Evolutionary conservation across 2,113 vertebrate genomes (phyloP).

Genomic region (Rhynchopsitta pachyrhyncha): DNA sequence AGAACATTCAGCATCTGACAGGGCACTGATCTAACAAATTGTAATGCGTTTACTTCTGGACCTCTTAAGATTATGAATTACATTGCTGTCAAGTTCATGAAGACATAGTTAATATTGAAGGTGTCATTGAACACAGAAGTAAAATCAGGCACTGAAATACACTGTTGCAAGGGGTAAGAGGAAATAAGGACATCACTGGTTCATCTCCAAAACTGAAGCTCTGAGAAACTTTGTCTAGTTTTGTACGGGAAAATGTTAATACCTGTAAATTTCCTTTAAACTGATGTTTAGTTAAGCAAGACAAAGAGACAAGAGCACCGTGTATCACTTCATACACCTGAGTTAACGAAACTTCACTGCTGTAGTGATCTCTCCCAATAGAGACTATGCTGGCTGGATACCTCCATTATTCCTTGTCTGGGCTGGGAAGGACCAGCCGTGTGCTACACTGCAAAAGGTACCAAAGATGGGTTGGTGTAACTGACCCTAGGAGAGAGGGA

Average conservation of each 20-base stretch:
- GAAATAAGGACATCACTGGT: background rate
- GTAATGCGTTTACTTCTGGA: background rate
- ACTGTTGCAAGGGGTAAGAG: background rate
- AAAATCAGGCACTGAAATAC: background rate
- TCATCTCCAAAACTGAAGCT: background rate
- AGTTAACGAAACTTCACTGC: background rate
- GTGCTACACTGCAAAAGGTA: background rate
- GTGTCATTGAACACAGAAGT: background rate
- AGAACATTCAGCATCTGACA: background rate
- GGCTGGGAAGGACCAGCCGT: background rate
- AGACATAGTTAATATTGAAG: background rate
- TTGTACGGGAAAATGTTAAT: background rate
- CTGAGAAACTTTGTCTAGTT: background rate
- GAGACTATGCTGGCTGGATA: background rate
- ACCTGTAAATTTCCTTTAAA: background rate
- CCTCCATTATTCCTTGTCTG: background rate
- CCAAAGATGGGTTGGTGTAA: accelerated
- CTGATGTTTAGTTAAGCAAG: background rate
- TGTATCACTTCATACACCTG: background rate
- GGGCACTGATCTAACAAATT: background rate
- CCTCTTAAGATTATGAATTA: background rate
- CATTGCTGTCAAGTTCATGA: background rate
- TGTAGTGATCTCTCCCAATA: background rate
- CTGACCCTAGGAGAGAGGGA: background rate
- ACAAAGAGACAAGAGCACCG: background rate